These are phyloP conservation scores for Microctonus hyperodae DNA, from an alignment of 2,888 invertebrate species.

Conservation along the genomic window DNA sequence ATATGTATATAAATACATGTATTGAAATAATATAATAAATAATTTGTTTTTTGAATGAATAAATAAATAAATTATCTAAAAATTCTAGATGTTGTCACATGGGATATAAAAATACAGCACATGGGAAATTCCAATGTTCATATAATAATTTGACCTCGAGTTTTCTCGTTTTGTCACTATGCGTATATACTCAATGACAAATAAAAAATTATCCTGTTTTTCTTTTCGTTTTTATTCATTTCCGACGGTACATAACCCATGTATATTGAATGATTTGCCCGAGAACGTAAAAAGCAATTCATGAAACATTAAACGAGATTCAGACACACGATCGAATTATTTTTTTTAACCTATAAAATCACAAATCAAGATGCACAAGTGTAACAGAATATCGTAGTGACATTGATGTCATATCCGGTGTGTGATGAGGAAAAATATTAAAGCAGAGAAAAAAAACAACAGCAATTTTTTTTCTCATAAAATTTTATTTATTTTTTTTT, in stretches of 20 bases:
- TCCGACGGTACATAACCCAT: not conserved
- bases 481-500: too few relatives aligned
- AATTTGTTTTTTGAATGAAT: not conserved
- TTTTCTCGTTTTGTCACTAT: not conserved
- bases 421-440: constrained; percentile 23
- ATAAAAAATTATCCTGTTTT: not conserved
- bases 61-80: not conserved
- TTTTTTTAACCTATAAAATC: constrained; percentile 1
- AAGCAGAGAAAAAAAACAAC: not conserved
- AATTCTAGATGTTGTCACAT: not conserved
- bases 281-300: not conserved
- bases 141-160: not conserved
- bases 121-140: not conserved
- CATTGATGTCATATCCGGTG: constrained; percentile 48
- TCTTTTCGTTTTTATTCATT: not conserved
- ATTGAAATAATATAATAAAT: not conserved
- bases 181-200: not conserved
- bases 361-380: constrained; percentile 10
- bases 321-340: not conserved
- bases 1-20: too few relatives aligned
- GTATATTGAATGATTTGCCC: not conserved
- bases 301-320: constrained; percentile 3
- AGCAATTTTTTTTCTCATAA: too few relatives aligned
- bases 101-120: not conserved
- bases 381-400: constrained; percentile 46